A percentile compares a stretch with the other conserved stretches of the same genome.
These are phyloP conservation scores for Neodiprion pinetum DNA, from an alignment of 1,140 invertebrate genomes.

Conservation along the genomic window DNA sequence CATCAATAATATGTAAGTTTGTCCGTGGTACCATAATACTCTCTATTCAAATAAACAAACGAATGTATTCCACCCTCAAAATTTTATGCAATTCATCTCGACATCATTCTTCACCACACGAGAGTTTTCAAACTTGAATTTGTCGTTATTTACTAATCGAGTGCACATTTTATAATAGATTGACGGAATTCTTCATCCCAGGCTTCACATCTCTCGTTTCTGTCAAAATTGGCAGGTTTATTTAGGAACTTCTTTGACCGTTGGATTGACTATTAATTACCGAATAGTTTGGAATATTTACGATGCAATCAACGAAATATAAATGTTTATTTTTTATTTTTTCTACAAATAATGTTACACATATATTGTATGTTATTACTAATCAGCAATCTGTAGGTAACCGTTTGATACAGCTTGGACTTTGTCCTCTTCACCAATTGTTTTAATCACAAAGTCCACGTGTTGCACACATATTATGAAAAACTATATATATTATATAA, in stretches of 20 bases:
- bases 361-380: neutral
- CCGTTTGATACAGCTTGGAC: neutral
- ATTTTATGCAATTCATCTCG: neutral
- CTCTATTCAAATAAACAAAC: neutral
- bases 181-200: too few species aligned
- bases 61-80: neutral
- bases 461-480: too few species aligned
- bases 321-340: neutral
- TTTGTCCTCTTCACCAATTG: neutral
- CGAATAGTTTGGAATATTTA: too few species aligned
- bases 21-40: neutral
- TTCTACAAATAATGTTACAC: neutral
- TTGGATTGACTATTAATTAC: neutral
- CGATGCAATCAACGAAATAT: neutral
- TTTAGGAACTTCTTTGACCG: neutral
- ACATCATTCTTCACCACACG: slow-evolving; percentile 4
- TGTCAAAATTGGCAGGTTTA: too few species aligned
- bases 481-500: too few species aligned
- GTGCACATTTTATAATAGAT: neutral
- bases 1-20: slow-evolving; percentile 39
- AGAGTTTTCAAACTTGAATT: neutral
- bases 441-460: neutral
- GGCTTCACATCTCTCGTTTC: too few species aligned
- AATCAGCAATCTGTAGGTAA: neutral
- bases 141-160: neutral